Evolutionary conservation across 2,113 vertebrate species (phyloP).

Genomic region (Nannospalax galili): DNA sequence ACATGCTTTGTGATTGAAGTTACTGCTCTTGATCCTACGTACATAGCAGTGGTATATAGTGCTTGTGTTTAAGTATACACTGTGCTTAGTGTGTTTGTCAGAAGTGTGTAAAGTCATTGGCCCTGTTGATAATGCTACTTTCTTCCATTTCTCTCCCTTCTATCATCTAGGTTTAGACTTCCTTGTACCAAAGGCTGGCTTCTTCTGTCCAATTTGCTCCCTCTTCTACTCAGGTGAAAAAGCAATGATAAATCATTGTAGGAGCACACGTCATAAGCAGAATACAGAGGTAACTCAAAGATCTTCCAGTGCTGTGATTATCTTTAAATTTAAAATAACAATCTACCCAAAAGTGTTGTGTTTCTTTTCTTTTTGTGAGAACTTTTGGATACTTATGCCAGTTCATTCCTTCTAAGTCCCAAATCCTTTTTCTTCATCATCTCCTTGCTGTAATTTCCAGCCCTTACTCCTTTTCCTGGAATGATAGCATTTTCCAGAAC

Average conservation of each 20-base stretch:
- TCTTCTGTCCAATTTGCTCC: conserved; percentile 90
- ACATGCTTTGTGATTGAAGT: background rate
- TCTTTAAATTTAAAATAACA: conserved; percentile 11
- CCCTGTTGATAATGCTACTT: background rate
- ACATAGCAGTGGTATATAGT: background rate
- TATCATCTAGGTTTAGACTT: conserved; percentile 86
- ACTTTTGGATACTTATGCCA: conserved; percentile 11
- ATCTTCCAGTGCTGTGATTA: conserved; percentile 15
- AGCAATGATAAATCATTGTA: conserved; percentile 88
- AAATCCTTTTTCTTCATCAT: conserved; percentile 3
- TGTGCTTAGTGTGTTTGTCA: background rate
- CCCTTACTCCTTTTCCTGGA: conserved; percentile 21
- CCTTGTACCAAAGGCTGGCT: conserved; percentile 88
- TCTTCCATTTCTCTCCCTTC: background rate
- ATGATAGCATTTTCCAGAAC: background rate
- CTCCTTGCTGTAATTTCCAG: conserved; percentile 1
- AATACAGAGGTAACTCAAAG: conserved; percentile 86
- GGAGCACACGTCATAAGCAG: conserved; percentile 84
- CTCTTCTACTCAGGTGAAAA: conserved; percentile 87
- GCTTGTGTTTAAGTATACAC: background rate
- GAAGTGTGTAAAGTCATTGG: conserved; percentile 41
- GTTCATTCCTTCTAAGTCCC: conserved; percentile 40
- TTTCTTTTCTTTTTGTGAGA: background rate
- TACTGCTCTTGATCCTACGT: conserved; percentile 17
- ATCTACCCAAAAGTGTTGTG: background rate